Evolutionary conservation across 1,140 invertebrate genomes (phyloP).

Genomic region (Sogatella furcifera): DNA sequence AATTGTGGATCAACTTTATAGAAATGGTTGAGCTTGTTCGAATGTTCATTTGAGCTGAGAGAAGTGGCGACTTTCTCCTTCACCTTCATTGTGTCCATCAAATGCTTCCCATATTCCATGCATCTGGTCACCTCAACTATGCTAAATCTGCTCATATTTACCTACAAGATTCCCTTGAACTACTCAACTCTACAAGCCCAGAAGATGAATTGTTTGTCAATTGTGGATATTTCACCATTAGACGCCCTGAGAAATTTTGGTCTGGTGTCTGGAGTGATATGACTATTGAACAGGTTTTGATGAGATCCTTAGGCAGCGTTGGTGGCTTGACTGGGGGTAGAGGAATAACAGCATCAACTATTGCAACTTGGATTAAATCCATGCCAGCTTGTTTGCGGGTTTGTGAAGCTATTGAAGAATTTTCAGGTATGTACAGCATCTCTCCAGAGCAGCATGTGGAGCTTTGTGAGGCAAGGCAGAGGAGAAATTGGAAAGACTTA

Average conservation of each 20-base stretch:
- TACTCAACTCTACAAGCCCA: slow-evolving; percentile 24
- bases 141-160: slow-evolving; percentile 31
- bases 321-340: slow-evolving; percentile 26
- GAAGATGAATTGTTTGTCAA: slow-evolving; percentile 10
- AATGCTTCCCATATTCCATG: slow-evolving; percentile 31
- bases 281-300: slow-evolving; percentile 27
- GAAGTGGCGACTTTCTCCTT: slow-evolving; percentile 25
- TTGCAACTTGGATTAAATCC: too few species aligned
- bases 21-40: background rate
- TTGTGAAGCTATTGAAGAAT: too few species aligned
- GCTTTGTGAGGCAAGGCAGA: too few species aligned
- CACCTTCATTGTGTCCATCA: slow-evolving; percentile 20
- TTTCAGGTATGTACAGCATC: too few species aligned
- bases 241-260: slow-evolving; percentile 26
- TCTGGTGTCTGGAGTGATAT: slow-evolving; percentile 28
- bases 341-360: slow-evolving; percentile 10
- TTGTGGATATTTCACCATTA: slow-evolving; percentile 14
- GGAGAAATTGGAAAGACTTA: too few species aligned
- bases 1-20: slow-evolving; percentile 11
- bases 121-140: slow-evolving; percentile 29
- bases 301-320: slow-evolving; percentile 23
- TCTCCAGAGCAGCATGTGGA: too few species aligned
- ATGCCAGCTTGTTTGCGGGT: too few species aligned
- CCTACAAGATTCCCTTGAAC: slow-evolving; percentile 28
- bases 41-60: slow-evolving; percentile 13